Base-by-base conservation (phyloP, 2,797 vertebrate species). In the Eptatretus atami region DNA sequence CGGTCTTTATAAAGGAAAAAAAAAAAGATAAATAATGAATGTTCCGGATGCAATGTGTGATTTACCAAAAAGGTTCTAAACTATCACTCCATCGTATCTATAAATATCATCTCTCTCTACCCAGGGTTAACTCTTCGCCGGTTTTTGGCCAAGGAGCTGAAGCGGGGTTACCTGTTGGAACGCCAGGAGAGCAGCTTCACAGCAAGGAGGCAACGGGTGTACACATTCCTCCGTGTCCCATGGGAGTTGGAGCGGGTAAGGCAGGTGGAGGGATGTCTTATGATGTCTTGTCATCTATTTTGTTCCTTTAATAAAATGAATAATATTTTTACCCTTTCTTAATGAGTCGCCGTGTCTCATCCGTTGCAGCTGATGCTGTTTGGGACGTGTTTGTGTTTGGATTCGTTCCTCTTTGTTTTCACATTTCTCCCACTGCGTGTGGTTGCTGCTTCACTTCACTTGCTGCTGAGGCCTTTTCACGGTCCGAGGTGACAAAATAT, bases 131-230 rank as follows among this genome's bases (percentile, higher is more conserved):
- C 31, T 44, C 31, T 44, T 44, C 31, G 31, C 31, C 31, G 79
- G 68, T 98, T 96, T 77, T 82, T 98, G 73, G 78, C 80, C 65
- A 76, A 83, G 15, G 92, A 98, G 72, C 78, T 98, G 69, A 96
- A 88, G 65, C 79, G 92, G 73, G 86, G 88, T 54, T 98, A 98
- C 77, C 90, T 95, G 77, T 83, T 94, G 71, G 90, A 98, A 70
- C 86, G 90, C 76, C 87, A 98, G 71, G 88, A 94, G 72, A 90
- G 90, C 68, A 92, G 95, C 73, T 98, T 88, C 72, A 93, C 80
- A 0, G 88, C 96, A 73, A 77, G 85, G 68, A 77, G 90, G 68
- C 84, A 98, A 72, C 75, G 79, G 67, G 86, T 96, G 3, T 98
- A 98, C 76, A 93, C 87, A 0, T 98, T 84, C 74, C 78, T 98